A percentile compares a stretch with the other conserved stretches of the same genome.
phyloP scores from a whole-genome alignment of 1,140 invertebrate species.

The Drosophila cardini region DNA sequence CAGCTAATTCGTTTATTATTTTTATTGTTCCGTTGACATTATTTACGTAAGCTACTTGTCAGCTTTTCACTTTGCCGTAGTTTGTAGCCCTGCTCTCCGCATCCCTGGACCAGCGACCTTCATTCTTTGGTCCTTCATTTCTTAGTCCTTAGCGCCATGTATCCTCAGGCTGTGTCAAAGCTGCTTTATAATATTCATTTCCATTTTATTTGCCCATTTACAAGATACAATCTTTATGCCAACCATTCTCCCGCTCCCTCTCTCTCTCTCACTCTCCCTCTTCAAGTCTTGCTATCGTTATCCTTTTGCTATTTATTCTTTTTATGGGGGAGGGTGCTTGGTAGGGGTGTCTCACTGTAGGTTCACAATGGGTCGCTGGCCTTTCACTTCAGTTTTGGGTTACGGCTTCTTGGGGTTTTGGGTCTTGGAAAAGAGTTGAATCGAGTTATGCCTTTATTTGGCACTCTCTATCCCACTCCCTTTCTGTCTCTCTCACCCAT shows the following conservation, averaged over 20 bases:
- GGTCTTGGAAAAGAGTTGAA: conserved; percentile 7
- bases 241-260: not conserved
- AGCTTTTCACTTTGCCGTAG: conserved; percentile 69
- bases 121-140: not conserved
- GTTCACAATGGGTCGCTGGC: conserved; percentile 43
- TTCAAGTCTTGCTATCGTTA: not conserved
- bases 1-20: conserved; percentile 83
- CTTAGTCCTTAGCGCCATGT: not conserved
- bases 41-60: conserved; percentile 83
- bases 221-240: conserved; percentile 67
- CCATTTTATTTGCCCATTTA: conserved; percentile 81
- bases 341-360: not conserved
- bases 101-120: not conserved
- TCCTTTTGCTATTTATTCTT: conserved; percentile 16
- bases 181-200: conserved; percentile 79
- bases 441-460: conserved; percentile 77
- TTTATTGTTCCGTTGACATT: conserved; percentile 83
- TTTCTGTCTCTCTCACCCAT: not conserved
- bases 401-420: not conserved
- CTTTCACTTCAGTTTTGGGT: conserved; percentile 35
- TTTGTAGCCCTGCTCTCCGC: not conserved
- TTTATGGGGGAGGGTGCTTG: not conserved
- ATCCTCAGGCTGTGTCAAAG: conserved; percentile 22
- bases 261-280: not conserved
- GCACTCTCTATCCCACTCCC: conserved; percentile 54